Evolutionary conservation across 2,888 invertebrate genomes (phyloP).

Genomic region (Ichneumoninae sp.): DNA sequence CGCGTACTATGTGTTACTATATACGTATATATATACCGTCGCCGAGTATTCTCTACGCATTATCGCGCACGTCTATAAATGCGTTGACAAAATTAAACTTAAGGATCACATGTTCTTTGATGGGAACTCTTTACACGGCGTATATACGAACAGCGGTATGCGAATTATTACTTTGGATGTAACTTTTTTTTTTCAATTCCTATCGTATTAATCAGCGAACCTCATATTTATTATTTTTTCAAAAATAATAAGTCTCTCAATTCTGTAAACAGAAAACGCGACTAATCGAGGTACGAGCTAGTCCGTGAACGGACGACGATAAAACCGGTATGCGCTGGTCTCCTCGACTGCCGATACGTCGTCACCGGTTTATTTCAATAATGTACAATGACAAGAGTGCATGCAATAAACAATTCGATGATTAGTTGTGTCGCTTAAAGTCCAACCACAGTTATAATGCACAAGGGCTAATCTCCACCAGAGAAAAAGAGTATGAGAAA

Average conservation of each 20-base stretch:
- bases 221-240: background rate
- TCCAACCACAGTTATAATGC: constrained; percentile 67
- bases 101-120: background rate
- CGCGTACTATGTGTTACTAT: constrained; percentile 23
- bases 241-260: background rate
- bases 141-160: background rate
- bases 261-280: constrained; percentile 1
- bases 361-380: constrained; percentile 39
- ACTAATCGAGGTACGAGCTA: background rate
- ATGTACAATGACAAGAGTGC: constrained; percentile 36
- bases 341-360: constrained; percentile 15
- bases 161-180: background rate
- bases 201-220: background rate
- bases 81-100: background rate
- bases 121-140: background rate
- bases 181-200: background rate
- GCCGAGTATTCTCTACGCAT: constrained; percentile 4
- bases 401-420: constrained; percentile 62
- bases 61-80: constrained; percentile 2
- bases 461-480: constrained; percentile 4
- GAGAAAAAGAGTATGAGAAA: constrained; percentile 16
- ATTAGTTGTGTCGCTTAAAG: constrained; percentile 70
- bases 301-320: background rate
- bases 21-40: constrained; percentile 21
- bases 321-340: constrained; percentile 27